Evolutionary conservation across 2,113 vertebrate genomes (phyloP).

Genomic region (Syngnathus scovelli): DNA sequence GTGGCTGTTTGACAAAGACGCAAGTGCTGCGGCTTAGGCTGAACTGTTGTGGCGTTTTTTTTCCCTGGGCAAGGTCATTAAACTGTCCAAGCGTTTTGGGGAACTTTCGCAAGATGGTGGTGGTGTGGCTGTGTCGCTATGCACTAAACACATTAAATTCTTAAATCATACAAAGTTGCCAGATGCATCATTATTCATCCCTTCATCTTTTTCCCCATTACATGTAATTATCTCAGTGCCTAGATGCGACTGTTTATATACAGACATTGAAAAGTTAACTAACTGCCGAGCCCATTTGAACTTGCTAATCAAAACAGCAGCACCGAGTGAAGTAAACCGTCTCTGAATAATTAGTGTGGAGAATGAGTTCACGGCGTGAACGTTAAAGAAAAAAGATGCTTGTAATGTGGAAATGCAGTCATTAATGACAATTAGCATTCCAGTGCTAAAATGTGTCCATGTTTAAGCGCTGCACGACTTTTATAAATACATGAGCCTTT

Average conservation of each 20-base stretch:
- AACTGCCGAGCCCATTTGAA: too few relatives aligned
- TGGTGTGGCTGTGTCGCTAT: constrained; percentile 13
- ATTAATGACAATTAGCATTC: not conserved
- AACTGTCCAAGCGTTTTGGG: constrained; percentile 42
- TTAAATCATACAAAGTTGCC: not conserved
- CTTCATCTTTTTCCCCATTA: too few relatives aligned
- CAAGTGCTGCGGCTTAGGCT: constrained; percentile 30
- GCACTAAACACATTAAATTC: constrained; percentile 4
- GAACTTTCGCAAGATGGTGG: constrained; percentile 3
- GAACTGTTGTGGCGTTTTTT: constrained; percentile 51
- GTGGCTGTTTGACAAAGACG: constrained; percentile 25
- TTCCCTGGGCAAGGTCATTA: constrained; percentile 53
- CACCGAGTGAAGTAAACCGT: not conserved
- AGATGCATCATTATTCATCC: too few relatives aligned
- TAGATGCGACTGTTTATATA: too few relatives aligned
- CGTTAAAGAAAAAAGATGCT: too few relatives aligned
- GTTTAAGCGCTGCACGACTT: too few relatives aligned
- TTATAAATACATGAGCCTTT: too few relatives aligned
- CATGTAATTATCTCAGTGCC: too few relatives aligned
- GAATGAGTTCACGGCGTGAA: too few relatives aligned
- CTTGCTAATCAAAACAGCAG: not conserved
- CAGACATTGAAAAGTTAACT: too few relatives aligned
- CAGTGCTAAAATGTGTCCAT: not conserved
- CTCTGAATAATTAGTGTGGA: too few relatives aligned
- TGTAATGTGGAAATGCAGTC: too few relatives aligned